Conservation (phyloP, 2,888 invertebrate genomes). For the Glaucopsyche alexis region DNA sequence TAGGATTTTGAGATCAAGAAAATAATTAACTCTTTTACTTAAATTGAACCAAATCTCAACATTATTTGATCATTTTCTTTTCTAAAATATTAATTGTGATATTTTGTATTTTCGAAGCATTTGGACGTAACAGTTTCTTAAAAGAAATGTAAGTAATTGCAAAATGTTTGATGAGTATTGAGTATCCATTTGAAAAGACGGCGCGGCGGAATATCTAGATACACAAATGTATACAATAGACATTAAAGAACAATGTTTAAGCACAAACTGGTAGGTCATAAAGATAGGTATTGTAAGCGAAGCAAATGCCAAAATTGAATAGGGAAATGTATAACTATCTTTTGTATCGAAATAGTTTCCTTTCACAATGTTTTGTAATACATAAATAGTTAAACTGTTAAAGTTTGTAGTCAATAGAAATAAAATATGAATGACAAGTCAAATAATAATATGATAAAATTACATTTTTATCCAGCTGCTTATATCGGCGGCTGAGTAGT, state of each 20-base stretch:
- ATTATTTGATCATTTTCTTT: neutral
- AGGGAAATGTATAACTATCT: constrained; percentile 50
- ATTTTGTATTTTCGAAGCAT: neutral
- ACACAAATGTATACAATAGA: no score
- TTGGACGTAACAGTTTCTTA: neutral
- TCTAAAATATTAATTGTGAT: neutral
- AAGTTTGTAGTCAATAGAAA: constrained; percentile 10
- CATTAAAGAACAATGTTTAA: neutral
- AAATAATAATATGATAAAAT: no score
- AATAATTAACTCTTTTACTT: constrained; percentile 7
- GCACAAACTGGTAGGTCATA: neutral
- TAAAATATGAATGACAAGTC: neutral
- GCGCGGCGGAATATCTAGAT: no score
- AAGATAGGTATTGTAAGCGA: neutral
- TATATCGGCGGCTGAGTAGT: no score
- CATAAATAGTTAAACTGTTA: constrained; percentile 27
- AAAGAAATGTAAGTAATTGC: neutral
- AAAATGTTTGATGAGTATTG: no score
- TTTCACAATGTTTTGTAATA: constrained; percentile 40
- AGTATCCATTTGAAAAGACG: no score
- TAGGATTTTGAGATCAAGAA: constrained; percentile 3
- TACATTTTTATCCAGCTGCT: no score
- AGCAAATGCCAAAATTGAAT: constrained; percentile 38
- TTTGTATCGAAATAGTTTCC: constrained; percentile 56
- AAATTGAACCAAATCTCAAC: neutral